Conservation (phyloP, 1,140 invertebrate genomes). For the Drosophila watanabei region DNA sequence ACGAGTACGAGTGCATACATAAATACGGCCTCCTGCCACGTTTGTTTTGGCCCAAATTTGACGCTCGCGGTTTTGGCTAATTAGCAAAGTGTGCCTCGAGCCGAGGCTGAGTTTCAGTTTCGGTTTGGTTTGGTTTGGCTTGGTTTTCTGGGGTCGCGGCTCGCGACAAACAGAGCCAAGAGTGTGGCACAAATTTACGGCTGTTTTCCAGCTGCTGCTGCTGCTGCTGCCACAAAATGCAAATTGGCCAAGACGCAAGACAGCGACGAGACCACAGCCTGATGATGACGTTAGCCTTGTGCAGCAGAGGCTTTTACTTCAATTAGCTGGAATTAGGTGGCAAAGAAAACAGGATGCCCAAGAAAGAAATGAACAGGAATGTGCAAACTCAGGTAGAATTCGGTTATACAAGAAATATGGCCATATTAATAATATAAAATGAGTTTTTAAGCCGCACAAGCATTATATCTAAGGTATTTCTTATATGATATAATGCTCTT, state of each 20-base stretch:
- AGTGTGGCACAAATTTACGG: slow-evolving; percentile 47
- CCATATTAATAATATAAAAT: too few species aligned
- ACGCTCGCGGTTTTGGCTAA: slow-evolving; percentile 70
- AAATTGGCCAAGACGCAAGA: slow-evolving; percentile 69
- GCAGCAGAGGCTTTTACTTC: slow-evolving; percentile 24
- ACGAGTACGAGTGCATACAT: slow-evolving; percentile 39
- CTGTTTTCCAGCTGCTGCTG: slow-evolving; percentile 34
- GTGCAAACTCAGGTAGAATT: too few species aligned
- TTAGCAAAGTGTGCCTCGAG: slow-evolving; percentile 69
- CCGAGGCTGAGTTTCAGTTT: slow-evolving; percentile 6
- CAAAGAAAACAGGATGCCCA: neutral
- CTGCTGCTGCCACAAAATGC: slow-evolving; percentile 54
- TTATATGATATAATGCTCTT: too few species aligned
- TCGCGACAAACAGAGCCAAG: slow-evolving; percentile 2
- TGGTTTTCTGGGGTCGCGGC: slow-evolving; percentile 6
- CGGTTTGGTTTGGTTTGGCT: neutral
- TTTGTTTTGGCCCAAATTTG: slow-evolving; percentile 81
- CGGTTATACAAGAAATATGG: neutral
- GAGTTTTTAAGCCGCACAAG: neutral
- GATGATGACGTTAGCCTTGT: slow-evolving; percentile 42
- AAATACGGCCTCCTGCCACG: slow-evolving; percentile 26
- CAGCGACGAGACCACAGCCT: slow-evolving; percentile 16
- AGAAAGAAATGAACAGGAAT: neutral
- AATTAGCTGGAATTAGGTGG: slow-evolving; percentile 36
- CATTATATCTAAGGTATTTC: too few species aligned